phyloP scores from a whole-genome alignment of 2,113 vertebrate species.

The Echinops telfairi region DNA sequence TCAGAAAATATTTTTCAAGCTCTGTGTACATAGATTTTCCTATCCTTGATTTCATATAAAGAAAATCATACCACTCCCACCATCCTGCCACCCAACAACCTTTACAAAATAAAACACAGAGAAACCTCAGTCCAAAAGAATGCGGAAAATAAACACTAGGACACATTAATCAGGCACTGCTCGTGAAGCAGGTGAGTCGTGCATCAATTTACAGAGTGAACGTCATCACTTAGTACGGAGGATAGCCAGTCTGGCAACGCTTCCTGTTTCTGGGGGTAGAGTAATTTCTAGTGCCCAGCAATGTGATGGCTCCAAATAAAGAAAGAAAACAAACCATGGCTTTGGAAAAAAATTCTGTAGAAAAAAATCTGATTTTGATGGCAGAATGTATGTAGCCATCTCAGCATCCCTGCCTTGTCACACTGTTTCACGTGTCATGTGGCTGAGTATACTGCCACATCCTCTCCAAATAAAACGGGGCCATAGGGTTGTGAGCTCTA shows the following conservation, averaged over 20 bases:
- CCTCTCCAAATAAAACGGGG: constrained; percentile 38
- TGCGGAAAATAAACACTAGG: no score
- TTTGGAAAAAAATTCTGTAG: constrained; percentile 65
- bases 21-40: no score
- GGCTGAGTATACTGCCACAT: neutral
- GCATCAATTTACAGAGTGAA: constrained; percentile 48
- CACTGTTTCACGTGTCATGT: constrained; percentile 23
- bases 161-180: neutral
- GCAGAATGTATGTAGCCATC: constrained; percentile 56
- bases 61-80: no score
- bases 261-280: constrained; percentile 57
- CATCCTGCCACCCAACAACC: no score
- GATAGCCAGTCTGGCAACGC: constrained; percentile 42
- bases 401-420: constrained; percentile 43
- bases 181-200: constrained; percentile 58
- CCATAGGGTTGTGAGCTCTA: neutral
- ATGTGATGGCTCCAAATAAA: constrained; percentile 24
- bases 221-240: constrained; percentile 50
- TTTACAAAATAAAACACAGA: no score
- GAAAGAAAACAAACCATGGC: constrained; percentile 59
- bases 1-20: no score
- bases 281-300: neutral
- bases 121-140: no score
- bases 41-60: no score
- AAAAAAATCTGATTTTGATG: constrained; percentile 30